Base-by-base conservation (phyloP, 2,113 vertebrate genomes). In the Callospermophilus lateralis region DNA sequence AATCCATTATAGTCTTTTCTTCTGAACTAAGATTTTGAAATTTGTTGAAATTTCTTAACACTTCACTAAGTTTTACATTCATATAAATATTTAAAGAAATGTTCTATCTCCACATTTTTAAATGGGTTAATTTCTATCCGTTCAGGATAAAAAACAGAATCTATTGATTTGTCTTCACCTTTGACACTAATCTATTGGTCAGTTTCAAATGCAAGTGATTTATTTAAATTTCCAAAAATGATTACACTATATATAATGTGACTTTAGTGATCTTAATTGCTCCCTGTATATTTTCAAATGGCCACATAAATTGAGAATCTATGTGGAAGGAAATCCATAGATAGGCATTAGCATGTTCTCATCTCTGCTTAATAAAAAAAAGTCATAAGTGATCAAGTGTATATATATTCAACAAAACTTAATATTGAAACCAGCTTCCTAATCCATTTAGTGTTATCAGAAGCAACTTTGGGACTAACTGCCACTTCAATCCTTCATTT, bases 281-380 rank as follows among this genome's bases (percentile, higher is more conserved):
- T 93, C 74, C 93, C 73, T 81, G 89, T 92, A 87, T 96, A 96
- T 92, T 96, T 97, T 1, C n/a, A 97, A 95, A 73, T 83, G 28
- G 93, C 89, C 92, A 94, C 34, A 39, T 84, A 34, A 85, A 97
- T 96, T 96, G 85, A 58, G 96, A 94, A 89, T 91, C 63, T 93
- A n/a, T 55, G 58, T 84, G 65, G 37, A 84, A 97, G 45, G 19
- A 34, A 53, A 95, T 84, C 32, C 97, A 87, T 95, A 97, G 86
- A 87, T 96, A 97, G 84, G 9, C 65, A 78, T 87, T 11, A 89
- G 70, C 89, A 79, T 88, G 0, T 39, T 96, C 53, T 95, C 65
- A 89, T 76, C 72, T 79, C 61, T 89, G 58, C 37, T 88, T 73
- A 79, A 67, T 97, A 92, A 96, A 74, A 96, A 97, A 94, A 58